Evolutionary conservation across 1,140 invertebrate species (phyloP).

Genomic region (Apolygus lucorum): DNA sequence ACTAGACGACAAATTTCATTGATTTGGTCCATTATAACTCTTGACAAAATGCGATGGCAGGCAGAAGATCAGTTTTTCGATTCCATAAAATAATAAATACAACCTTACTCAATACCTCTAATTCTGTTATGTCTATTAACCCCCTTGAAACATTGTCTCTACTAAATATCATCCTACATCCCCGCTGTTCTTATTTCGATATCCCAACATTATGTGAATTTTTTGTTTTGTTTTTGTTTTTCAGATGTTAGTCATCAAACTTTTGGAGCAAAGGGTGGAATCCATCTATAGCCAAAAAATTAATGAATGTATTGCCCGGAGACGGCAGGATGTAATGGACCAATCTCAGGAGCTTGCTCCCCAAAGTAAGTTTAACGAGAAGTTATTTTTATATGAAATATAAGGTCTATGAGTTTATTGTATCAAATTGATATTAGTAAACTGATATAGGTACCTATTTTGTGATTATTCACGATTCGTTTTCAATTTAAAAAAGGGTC

Average conservation of each 20-base stretch:
- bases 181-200: no score
- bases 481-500: background rate
- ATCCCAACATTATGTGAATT: no score
- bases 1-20: no score
- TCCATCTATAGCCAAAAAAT: constrained; percentile 61
- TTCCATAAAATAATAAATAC: no score
- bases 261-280: constrained; percentile 66
- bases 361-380: constrained; percentile 43
- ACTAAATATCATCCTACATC: no score
- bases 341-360: constrained; percentile 79
- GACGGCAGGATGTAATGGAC: constrained; percentile 84
- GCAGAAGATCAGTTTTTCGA: no score
- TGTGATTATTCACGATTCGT: background rate
- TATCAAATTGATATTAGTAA: background rate
- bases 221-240: no score
- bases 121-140: no score
- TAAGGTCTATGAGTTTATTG: background rate
- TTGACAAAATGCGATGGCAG: no score
- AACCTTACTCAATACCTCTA: no score
- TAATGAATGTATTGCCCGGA: constrained; percentile 63
- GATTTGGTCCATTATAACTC: no score
- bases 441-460: background rate
- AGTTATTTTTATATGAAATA: background rate
- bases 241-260: constrained; percentile 25
- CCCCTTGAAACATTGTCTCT: no score